A percentile compares a stretch with the other conserved stretches of the same genome.
Evolutionary conservation across 2,888 invertebrate species (phyloP).

Genomic region (Tiliacea citrago): DNA sequence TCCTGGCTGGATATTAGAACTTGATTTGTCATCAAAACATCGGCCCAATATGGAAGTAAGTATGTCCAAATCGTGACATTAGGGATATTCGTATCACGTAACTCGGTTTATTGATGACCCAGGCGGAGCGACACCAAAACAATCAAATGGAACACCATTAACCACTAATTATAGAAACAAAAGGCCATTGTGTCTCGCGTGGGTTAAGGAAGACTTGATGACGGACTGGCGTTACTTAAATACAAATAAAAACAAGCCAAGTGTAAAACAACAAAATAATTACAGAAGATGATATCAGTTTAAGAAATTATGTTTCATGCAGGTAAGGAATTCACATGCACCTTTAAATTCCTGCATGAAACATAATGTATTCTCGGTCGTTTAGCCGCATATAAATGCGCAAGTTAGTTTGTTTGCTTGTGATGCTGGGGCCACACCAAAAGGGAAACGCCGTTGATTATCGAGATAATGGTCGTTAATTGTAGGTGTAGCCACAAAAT

Average conservation of each 20-base stretch:
- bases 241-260: slow-evolving; percentile 47
- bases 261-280: slow-evolving; percentile 44
- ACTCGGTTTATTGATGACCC: slow-evolving; percentile 64
- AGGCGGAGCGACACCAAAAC: slow-evolving; percentile 69
- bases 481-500: too few relatives aligned
- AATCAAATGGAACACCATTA: slow-evolving; percentile 62
- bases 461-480: too few relatives aligned
- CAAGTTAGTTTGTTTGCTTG: too few relatives aligned
- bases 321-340: slow-evolving; percentile 21
- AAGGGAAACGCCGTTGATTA: too few relatives aligned
- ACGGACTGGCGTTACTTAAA: slow-evolving; percentile 43
- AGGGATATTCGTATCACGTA: slow-evolving; percentile 62
- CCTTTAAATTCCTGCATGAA: too few relatives aligned
- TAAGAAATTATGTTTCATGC: slow-evolving; percentile 7
- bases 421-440: too few relatives aligned
- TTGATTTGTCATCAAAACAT: slow-evolving; percentile 46
- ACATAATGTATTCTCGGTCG: too few relatives aligned
- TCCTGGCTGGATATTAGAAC: slow-evolving; percentile 21
- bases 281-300: slow-evolving; percentile 27
- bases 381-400: background rate
- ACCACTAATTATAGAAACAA: too few relatives aligned
- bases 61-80: slow-evolving; percentile 47
- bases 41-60: slow-evolving; percentile 22
- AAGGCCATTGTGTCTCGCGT: too few relatives aligned
- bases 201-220: slow-evolving; percentile 45